phyloP scores from a whole-genome alignment of 2,888 invertebrate species.

The Byasa hedistus region DNA sequence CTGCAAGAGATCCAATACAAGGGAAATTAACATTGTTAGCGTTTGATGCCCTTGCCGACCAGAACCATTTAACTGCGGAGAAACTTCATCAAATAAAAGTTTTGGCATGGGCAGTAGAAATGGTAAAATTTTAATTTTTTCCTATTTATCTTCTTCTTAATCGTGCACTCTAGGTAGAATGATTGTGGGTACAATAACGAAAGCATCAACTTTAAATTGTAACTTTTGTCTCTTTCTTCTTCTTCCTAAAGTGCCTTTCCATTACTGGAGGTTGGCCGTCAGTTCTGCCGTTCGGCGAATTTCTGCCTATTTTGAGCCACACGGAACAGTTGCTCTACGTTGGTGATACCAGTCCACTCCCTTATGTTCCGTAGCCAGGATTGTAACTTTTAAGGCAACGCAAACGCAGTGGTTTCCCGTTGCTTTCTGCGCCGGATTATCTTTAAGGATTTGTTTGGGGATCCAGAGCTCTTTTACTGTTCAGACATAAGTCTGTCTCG shows the following conservation, averaged over 20 bases:
- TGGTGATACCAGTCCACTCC: too few relatives aligned
- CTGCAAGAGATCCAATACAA: conserved; percentile 17
- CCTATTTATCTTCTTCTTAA: not conserved
- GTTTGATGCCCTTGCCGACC: conserved; percentile 4
- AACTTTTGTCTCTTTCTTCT: too few relatives aligned
- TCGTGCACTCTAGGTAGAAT: not conserved
- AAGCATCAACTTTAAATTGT: not conserved
- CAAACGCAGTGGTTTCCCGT: not conserved
- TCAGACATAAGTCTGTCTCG: too few relatives aligned
- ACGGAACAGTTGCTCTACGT: too few relatives aligned
- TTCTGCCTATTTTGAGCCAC: too few relatives aligned
- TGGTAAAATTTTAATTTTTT: conserved; percentile 2
- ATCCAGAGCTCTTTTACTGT: too few relatives aligned
- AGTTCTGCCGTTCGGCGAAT: too few relatives aligned
- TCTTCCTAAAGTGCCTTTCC: too few relatives aligned
- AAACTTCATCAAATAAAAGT: conserved; percentile 19
- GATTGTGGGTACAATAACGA: not conserved
- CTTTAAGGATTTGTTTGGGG: too few relatives aligned
- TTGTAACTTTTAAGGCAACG: not conserved
- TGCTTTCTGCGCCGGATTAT: not conserved
- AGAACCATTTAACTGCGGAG: conserved; percentile 3
- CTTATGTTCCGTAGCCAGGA: too few relatives aligned
- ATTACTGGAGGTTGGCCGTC: too few relatives aligned
- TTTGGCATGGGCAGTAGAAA: conserved; percentile 20
- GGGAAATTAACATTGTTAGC: conserved; percentile 12